phyloP scores from a whole-genome alignment of 2,888 invertebrate genomes.

The Eilema griseolum region DNA sequence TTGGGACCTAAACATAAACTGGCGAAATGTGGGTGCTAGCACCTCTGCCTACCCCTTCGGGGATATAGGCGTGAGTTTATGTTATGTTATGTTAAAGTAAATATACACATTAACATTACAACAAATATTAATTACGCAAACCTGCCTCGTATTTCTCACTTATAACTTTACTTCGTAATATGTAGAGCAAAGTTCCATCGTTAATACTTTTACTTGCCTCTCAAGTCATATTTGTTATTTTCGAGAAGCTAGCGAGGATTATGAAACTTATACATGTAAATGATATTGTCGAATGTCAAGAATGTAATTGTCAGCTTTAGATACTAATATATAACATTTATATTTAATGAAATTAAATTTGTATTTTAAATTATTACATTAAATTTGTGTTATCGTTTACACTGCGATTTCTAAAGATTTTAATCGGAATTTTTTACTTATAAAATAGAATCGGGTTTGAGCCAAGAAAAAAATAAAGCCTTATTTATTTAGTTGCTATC shows the following conservation, averaged over 20 bases:
- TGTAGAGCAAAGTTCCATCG: not conserved
- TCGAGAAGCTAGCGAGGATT: not conserved
- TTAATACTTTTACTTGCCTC: not conserved
- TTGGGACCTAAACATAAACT: too few relatives aligned
- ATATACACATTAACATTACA: not conserved
- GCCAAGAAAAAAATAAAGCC: too few relatives aligned
- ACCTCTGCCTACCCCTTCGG: too few relatives aligned
- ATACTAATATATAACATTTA: too few relatives aligned
- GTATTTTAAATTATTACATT: not conserved
- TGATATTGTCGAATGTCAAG: not conserved
- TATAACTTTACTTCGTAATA: constrained; percentile 6
- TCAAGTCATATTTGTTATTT: constrained; percentile 3
- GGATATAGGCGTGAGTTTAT: too few relatives aligned
- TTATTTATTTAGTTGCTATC: too few relatives aligned
- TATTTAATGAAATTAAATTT: not conserved
- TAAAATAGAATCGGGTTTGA: not conserved
- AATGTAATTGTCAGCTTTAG: not conserved
- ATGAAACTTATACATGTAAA: not conserved
- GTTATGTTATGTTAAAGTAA: not conserved
- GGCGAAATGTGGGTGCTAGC: too few relatives aligned
- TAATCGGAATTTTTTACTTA: not conserved
- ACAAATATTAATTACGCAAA: not conserved
- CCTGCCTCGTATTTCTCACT: constrained; percentile 4
- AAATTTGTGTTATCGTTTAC: too few relatives aligned
- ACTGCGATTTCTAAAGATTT: too few relatives aligned